phyloP scores from a whole-genome alignment of 2,888 invertebrate species.

The Hypena proboscidalis region DNA sequence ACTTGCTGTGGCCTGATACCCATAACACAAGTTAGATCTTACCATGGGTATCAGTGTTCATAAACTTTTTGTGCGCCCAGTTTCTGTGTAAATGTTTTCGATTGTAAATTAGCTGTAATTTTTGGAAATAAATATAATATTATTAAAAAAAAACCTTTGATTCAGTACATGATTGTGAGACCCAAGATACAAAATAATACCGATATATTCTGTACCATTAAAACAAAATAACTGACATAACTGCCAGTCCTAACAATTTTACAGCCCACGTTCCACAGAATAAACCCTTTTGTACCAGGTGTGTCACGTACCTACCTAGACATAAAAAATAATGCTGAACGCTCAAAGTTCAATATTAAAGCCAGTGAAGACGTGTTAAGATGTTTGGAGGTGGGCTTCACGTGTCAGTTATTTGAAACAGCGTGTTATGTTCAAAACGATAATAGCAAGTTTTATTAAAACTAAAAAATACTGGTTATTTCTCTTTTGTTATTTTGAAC shows the following conservation, averaged over 20 bases:
- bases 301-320: conserved; percentile 36
- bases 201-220: not conserved
- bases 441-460: not conserved
- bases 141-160: no score
- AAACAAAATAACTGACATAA: conserved; percentile 20
- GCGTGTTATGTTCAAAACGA: conserved; percentile 1
- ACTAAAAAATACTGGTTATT: not conserved
- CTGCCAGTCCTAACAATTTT: conserved; percentile 27
- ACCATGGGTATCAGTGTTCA: no score
- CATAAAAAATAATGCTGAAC: conserved; percentile 45
- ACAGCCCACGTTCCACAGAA: conserved; percentile 29
- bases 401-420: conserved; percentile 1
- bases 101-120: no score
- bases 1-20: no score
- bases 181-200: no score
- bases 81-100: no score
- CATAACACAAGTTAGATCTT: no score
- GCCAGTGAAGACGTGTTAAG: conserved; percentile 16
- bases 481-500: not conserved
- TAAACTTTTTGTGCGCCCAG: no score
- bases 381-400: conserved; percentile 20
- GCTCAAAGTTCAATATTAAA: conserved; percentile 33
- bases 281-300: conserved; percentile 33
- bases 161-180: no score
- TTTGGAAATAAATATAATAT: no score